phyloP scores from a whole-genome alignment of 2,113 vertebrate species.

The Corythaeola cristata region DNA sequence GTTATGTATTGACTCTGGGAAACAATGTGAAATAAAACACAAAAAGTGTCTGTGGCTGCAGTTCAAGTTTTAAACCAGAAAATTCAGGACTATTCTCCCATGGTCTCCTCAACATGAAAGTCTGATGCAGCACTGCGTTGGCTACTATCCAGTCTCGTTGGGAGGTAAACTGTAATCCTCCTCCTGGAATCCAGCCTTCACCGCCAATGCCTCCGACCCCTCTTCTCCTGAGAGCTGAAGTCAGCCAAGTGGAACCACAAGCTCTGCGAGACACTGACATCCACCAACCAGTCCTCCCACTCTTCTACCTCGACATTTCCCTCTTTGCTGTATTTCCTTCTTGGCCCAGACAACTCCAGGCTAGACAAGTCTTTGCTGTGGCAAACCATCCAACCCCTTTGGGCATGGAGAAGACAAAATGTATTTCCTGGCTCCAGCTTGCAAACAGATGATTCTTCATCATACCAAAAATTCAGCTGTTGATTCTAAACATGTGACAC shows the following conservation, averaged over 20 bases:
- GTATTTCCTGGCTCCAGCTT: conserved; percentile 21
- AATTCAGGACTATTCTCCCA: conserved; percentile 19
- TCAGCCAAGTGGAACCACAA: conserved; percentile 56
- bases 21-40: neutral
- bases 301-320: neutral
- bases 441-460: neutral
- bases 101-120: conserved; percentile 7
- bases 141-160: conserved; percentile 48
- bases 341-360: neutral
- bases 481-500: neutral
- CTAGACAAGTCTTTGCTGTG: conserved; percentile 47
- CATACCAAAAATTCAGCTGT: neutral
- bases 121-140: neutral
- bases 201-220: neutral
- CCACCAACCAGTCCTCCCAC: conserved; percentile 9
- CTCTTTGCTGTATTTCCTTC: conserved; percentile 2
- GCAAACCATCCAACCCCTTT: neutral
- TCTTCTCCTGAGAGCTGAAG: conserved; percentile 29
- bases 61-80: conserved; percentile 6
- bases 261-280: neutral
- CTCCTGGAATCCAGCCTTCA: conserved; percentile 21
- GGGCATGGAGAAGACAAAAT: neutral
- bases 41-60: neutral
- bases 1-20: conserved; percentile 15
- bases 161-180: conserved; percentile 48